Conservation (phyloP, 1,140 invertebrate genomes). For the Drosophila insularis region DNA sequence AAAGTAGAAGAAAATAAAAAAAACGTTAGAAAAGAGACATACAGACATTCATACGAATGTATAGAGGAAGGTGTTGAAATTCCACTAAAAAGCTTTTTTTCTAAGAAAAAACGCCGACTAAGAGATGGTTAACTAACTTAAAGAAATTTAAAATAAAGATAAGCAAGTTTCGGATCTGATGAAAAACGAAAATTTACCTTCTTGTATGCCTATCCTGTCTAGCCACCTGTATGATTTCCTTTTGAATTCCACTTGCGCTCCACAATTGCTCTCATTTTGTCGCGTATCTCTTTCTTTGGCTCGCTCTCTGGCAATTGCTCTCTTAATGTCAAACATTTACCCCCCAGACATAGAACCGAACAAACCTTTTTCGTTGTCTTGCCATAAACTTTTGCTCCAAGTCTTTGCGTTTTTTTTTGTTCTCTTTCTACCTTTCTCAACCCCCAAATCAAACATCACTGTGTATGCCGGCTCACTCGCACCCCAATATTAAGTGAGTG, state of each 20-base stretch:
- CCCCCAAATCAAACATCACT: conserved; percentile 52
- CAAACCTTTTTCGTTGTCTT: conserved; percentile 38
- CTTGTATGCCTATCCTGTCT: conserved; percentile 10
- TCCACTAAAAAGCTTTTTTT: conserved; percentile 7
- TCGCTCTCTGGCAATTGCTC: conserved; percentile 11
- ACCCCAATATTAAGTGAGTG: neutral
- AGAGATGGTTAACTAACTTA: neutral
- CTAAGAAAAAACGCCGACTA: neutral
- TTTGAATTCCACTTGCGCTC: conserved; percentile 41
- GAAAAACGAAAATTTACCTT: conserved; percentile 4
- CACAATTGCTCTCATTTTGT: conserved; percentile 41
- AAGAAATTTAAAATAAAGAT: neutral
- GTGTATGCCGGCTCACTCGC: conserved; percentile 31
- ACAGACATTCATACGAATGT: too few relatives aligned
- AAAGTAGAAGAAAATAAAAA: too few relatives aligned
- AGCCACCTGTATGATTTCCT: conserved; percentile 72
- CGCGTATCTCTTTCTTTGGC: conserved; percentile 6
- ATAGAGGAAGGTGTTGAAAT: neutral
- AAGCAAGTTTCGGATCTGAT: neutral
- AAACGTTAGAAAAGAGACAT: neutral
- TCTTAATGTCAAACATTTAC: conserved; percentile 37
- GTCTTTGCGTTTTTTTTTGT: conserved; percentile 38
- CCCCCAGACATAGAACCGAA: neutral
- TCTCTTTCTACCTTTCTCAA: conserved; percentile 51
- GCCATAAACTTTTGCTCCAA: conserved; percentile 48